These are phyloP conservation scores for Ormia ochracea DNA, from an alignment of 2,888 invertebrate genomes.

Conservation along the genomic window DNA sequence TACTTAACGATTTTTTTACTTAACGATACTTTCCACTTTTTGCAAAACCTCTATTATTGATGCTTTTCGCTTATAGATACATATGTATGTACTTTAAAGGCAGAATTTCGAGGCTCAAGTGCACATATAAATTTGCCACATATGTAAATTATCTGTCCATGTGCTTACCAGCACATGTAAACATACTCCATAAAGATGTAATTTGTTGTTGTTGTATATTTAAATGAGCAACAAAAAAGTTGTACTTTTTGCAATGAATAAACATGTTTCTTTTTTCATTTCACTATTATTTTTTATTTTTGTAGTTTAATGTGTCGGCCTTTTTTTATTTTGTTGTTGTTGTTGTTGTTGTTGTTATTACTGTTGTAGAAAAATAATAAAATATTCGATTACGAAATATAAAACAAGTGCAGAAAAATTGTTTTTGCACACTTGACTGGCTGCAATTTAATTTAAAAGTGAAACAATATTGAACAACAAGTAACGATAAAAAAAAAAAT, in stretches of 20 bases:
- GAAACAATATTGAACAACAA: neutral
- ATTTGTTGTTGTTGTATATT: slow-evolving; percentile 17
- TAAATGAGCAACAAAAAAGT: slow-evolving; percentile 10
- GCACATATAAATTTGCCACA: slow-evolving; percentile 8
- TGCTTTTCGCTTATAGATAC: too few species aligned
- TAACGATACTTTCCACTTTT: too few species aligned
- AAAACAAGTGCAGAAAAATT: slow-evolving; percentile 11
- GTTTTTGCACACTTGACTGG: slow-evolving; percentile 34
- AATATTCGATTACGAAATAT: slow-evolving; percentile 15
- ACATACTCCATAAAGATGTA: slow-evolving; percentile 17
- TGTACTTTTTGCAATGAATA: neutral
- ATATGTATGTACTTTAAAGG: too few species aligned
- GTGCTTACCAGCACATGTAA: slow-evolving; percentile 9
- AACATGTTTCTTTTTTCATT: slow-evolving; percentile 1
- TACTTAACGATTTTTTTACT: too few species aligned
- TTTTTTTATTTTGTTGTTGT: neutral
- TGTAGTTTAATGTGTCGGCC: neutral
- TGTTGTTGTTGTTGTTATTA: too few species aligned
- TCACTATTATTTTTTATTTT: neutral
- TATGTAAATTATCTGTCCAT: slow-evolving; percentile 29
- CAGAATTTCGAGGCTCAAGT: too few species aligned
- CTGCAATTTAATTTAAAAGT: slow-evolving; percentile 34
- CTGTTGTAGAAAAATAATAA: too few species aligned
- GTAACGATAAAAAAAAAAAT: too few species aligned
- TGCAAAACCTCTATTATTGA: too few species aligned